Percentiles rank a stretch among this genome's conserved stretches.
phyloP scores from a whole-genome alignment of 2,113 vertebrate genomes.

The Apaloderma vittatum region DNA sequence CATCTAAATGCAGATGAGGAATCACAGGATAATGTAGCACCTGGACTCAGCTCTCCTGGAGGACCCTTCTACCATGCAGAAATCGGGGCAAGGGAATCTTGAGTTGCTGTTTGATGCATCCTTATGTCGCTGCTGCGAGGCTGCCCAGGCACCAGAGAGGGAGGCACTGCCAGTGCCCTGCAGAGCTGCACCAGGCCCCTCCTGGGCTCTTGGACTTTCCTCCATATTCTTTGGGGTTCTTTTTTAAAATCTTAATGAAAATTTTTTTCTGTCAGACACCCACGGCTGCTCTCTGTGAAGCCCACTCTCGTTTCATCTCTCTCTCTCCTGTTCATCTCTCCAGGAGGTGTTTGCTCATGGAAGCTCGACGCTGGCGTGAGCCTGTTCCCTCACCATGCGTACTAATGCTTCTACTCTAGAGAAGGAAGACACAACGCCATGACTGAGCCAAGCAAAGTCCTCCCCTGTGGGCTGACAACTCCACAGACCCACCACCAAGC shows the following conservation, averaged over 20 bases:
- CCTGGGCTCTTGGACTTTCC: not conserved
- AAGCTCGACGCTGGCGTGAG: fast-evolving
- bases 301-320: not conserved
- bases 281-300: not conserved
- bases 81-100: not conserved
- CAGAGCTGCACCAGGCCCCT: not conserved
- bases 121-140: not conserved
- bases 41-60: not conserved
- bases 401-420: not conserved
- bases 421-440: not conserved
- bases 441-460: not conserved
- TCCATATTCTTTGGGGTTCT: not conserved
- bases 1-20: not conserved
- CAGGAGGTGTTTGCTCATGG: not conserved
- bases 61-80: not conserved
- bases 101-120: not conserved
- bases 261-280: not conserved
- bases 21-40: not conserved
- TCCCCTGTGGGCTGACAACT: not conserved
- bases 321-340: not conserved
- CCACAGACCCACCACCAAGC: not conserved
- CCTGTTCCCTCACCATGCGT: not conserved
- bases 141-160: not conserved
- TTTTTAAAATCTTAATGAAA: not conserved
- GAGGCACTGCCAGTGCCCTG: fast-evolving